These are phyloP conservation scores for Bellardia bayeri DNA, from an alignment of 2,888 invertebrate species.

Conservation along the genomic window DNA sequence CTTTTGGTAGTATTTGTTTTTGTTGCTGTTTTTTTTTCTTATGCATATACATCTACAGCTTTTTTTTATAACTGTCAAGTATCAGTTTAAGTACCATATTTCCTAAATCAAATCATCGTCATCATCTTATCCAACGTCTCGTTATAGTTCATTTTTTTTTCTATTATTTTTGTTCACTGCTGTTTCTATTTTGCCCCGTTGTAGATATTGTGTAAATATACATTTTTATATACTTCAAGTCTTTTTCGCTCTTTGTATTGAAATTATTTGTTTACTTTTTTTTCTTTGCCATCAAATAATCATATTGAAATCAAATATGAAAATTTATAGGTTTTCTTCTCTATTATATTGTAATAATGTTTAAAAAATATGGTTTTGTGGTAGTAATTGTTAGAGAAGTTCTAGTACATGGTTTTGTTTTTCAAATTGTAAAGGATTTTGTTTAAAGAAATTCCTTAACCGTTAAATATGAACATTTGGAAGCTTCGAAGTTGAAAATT, in stretches of 20 bases:
- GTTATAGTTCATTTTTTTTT: conserved; percentile 30
- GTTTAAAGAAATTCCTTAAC: neutral
- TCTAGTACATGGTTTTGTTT: neutral
- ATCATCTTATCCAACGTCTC: conserved; percentile 60
- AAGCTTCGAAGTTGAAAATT: too few species aligned
- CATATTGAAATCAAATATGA: conserved; percentile 70
- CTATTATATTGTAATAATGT: conserved; percentile 21
- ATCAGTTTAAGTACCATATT: conserved; percentile 71
- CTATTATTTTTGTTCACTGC: neutral
- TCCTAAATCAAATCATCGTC: conserved; percentile 72
- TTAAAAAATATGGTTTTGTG: conserved; percentile 19
- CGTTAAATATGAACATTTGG: neutral
- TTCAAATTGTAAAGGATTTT: neutral
- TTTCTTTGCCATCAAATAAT: conserved; percentile 51
- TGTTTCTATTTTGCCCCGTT: conserved; percentile 18
- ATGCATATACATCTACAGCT: conserved; percentile 30
- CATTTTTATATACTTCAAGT: conserved; percentile 4
- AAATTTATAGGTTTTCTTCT: conserved; percentile 68
- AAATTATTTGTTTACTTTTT: conserved; percentile 50
- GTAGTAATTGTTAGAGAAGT: conserved; percentile 3
- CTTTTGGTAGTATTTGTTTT: conserved; percentile 41
- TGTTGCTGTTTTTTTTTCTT: neutral
- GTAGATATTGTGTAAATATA: conserved; percentile 44
- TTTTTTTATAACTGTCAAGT: conserved; percentile 65
- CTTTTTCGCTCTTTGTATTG: conserved; percentile 45